Percentiles rank a stretch among this genome's conserved stretches.
Evolutionary conservation across 2,113 vertebrate species (phyloP).

Genomic region (Pavo muticus): DNA sequence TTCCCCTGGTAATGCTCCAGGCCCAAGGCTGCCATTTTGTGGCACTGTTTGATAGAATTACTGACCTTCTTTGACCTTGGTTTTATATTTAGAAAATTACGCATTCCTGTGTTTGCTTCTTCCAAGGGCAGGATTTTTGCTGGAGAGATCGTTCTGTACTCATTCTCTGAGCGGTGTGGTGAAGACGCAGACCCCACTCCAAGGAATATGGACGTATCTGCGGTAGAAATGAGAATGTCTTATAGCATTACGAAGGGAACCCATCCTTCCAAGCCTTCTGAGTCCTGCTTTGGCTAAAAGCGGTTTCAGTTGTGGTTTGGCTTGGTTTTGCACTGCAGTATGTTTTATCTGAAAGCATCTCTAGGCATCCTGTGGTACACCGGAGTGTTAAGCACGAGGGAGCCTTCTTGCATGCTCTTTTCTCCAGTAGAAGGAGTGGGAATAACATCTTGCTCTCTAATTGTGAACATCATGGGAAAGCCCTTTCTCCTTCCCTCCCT

Average conservation of each 20-base stretch:
- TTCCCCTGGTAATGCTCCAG: conserved; percentile 39
- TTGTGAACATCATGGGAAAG: neutral
- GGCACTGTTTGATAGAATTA: conserved; percentile 34
- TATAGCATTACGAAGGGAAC: neutral
- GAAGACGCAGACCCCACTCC: neutral
- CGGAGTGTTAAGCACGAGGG: neutral
- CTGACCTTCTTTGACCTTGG: conserved; percentile 43
- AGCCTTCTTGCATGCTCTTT: neutral
- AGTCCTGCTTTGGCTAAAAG: neutral
- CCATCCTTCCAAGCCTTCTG: neutral
- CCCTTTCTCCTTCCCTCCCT: neutral
- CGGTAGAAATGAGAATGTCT: neutral
- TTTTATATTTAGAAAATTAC: conserved; percentile 61
- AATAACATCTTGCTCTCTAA: neutral
- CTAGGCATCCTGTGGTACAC: neutral
- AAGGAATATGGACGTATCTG: neutral
- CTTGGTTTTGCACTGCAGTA: neutral
- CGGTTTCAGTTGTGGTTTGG: neutral
- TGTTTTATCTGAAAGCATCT: neutral
- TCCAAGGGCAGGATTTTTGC: neutral
- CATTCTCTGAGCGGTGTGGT: neutral
- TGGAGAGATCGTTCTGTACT: neutral
- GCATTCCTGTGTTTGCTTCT: conserved; percentile 16
- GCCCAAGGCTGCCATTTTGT: conserved; percentile 28
- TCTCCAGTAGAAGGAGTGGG: neutral